A percentile compares a stretch with the other conserved stretches of the same genome.
These are phyloP conservation scores for Xanthia togata DNA, from an alignment of 2,888 invertebrate species.

Conservation along the genomic window DNA sequence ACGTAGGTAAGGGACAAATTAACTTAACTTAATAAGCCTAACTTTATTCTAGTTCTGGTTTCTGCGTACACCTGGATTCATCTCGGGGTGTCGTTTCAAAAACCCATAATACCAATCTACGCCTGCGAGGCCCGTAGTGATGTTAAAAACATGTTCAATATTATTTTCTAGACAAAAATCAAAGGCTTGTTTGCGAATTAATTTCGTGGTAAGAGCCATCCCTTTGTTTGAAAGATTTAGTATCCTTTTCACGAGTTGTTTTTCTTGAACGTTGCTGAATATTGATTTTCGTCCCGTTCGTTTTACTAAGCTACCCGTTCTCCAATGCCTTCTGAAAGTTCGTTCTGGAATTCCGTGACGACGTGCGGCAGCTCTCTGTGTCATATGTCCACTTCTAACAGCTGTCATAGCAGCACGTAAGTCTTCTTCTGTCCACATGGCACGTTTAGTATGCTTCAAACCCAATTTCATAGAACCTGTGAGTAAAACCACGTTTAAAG, in stretches of 20 bases:
- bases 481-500: conserved; percentile 4
- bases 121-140: neutral
- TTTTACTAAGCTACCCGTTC: neutral
- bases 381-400: neutral
- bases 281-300: neutral
- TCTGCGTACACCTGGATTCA: neutral
- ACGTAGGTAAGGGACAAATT: no score
- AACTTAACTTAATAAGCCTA: neutral
- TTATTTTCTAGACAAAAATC: conserved; percentile 16
- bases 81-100: conserved; percentile 10
- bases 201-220: neutral
- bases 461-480: conserved; percentile 8
- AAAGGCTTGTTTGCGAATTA: conserved; percentile 26
- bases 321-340: conserved; percentile 11
- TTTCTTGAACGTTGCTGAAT: neutral
- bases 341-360: conserved; percentile 6
- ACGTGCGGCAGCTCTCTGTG: neutral
- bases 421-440: conserved; percentile 19
- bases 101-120: neutral
- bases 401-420: conserved; percentile 20
- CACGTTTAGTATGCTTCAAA: neutral
- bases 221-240: neutral
- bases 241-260: conserved; percentile 6
- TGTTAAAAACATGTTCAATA: conserved; percentile 8
- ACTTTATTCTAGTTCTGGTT: neutral